Evolutionary conservation across 2,888 invertebrate species (phyloP), one percentile per base, ranked within the genome.

Genomic region (Pyralis farinalis): DNA sequence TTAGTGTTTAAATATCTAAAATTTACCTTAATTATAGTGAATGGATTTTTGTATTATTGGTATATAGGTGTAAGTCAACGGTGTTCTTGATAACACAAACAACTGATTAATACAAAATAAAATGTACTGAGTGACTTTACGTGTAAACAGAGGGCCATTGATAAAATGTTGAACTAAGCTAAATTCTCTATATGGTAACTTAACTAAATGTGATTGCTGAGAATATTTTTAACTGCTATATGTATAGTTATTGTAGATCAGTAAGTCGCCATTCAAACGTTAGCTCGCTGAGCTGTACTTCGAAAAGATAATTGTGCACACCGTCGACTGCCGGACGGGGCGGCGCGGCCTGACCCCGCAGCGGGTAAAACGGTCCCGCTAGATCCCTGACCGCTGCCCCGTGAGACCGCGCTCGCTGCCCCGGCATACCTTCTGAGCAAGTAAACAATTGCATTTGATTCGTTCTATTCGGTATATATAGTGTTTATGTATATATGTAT

Each of bases 81-180:
- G 87, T 88, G 87, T 86, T 87, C 82, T 83, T 73, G 75, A 79
- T 79, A 75, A 80, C 86, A 82, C 85, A 78, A 80, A 78, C 76
- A 81, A 82, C 81, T 85, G 84, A 85, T 80, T 64, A 75, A 81
- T 83, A 85, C 83, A 86, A 86, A 84, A 80, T 74, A 81, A 71
- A 63, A 74, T 84, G 87, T 86, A 88, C 86, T 87, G 87, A 88
- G 87, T 87, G 88, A 88, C 87, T 88, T 84, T 85, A 86, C 83
- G 84, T 83, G 88, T 85, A 87, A 87, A 86, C 87, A 81, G 86
- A 83, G 87, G 88, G 87, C 88, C 88, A 88, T 88, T 85, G 86
- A 83, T 80, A 71, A 84, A 83, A 80, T 74, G 85, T 87, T 84
- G 84, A 84, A 83, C 74, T 87, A 85, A 87, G 86, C 84, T 83